Evolutionary conservation across 2,797 vertebrate genomes (phyloP).

Genomic region (Aldrovandia affinis): DNA sequence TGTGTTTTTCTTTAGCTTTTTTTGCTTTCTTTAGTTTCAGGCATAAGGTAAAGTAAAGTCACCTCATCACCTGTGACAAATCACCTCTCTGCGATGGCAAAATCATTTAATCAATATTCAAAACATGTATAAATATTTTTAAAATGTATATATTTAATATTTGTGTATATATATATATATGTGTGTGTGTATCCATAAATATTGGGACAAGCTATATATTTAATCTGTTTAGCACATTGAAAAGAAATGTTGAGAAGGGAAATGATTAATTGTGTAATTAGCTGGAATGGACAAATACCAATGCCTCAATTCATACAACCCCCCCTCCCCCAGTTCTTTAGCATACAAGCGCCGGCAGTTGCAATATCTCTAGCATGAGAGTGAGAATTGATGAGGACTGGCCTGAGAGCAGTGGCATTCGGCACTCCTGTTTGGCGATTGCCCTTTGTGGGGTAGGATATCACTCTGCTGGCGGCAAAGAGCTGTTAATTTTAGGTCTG

Average conservation of each 20-base stretch:
- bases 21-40: neutral
- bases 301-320: neutral
- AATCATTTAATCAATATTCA: no score
- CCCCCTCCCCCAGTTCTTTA: conserved; percentile 10
- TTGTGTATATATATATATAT: neutral
- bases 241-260: neutral
- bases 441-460: conserved; percentile 69
- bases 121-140: no score
- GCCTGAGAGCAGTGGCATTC: conserved; percentile 66
- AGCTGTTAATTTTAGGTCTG: conserved; percentile 80
- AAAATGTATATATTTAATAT: neutral
- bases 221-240: neutral
- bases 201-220: neutral
- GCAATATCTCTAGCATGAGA: conserved; percentile 56
- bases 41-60: no score
- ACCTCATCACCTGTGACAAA: no score
- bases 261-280: no score
- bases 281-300: no score
- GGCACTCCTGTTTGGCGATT: conserved; percentile 67
- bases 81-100: no score
- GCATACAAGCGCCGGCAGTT: conserved; percentile 68
- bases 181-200: no score
- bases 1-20: no score
- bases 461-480: conserved; percentile 69
- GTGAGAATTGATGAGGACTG: conserved; percentile 70